Conservation (phyloP, 2,797 vertebrate species). For the Monodelphis domestica region DNA sequence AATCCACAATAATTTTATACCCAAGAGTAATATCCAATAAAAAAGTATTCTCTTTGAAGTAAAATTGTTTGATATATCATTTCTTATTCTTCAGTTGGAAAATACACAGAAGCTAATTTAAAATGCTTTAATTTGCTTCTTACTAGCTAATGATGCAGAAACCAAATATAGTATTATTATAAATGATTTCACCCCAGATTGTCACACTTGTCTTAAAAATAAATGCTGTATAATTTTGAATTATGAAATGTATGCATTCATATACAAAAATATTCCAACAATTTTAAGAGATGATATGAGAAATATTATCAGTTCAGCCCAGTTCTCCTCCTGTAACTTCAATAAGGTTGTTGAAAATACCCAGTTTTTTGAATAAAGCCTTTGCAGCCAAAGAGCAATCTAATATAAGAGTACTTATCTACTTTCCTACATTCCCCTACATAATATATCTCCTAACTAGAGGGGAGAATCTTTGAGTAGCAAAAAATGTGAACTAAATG, state of each 20-base stretch:
- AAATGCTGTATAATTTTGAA: neutral
- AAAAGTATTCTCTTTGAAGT: neutral
- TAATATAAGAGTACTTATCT: neutral
- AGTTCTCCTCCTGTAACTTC: neutral
- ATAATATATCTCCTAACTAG: neutral
- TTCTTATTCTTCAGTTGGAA: neutral
- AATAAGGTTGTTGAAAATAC: neutral
- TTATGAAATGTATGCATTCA: neutral
- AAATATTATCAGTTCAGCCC: neutral
- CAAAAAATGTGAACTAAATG: neutral
- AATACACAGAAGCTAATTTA: neutral
- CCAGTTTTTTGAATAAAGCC: neutral
- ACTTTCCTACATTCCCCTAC: neutral
- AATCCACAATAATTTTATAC: neutral
- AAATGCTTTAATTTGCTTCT: neutral
- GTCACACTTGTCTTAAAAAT: neutral
- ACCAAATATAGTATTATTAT: neutral
- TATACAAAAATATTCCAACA: neutral
- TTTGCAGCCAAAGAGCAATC: neutral
- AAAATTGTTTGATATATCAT: neutral
- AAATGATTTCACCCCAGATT: neutral
- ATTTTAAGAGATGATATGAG: neutral
- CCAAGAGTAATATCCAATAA: neutral
- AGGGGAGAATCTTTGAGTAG: neutral
- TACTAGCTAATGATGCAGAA: neutral